Evolutionary conservation across 2,888 invertebrate genomes (phyloP), one percentile per base, ranked within the genome.

Genomic region (Shargacucullia verbasci): DNA sequence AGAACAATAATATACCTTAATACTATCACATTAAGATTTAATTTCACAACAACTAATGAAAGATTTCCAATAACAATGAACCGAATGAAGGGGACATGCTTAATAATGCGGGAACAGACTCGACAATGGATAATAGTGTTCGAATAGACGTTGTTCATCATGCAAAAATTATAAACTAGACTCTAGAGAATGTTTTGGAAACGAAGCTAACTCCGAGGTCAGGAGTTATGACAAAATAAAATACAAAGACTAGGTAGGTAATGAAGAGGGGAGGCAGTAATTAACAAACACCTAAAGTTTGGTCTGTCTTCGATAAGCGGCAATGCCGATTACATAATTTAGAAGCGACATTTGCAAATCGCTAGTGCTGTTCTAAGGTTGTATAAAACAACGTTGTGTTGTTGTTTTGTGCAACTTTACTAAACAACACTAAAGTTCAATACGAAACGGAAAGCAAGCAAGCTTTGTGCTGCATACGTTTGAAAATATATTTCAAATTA

Each of bases 1-100:
- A 44, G 48, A 65, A 70, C 40, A 67, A 59, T 56, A 35, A 55
- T 67, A 58, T 57, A 68, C 54, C 67, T 65, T 75, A 71, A 69
- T 59, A 71, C 78, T 80, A 81, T 73, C 57, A 82, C 76, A 83
- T 74, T 73, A 59, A 79, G 73, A 71, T 71, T 72, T 58, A 68
- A 71, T 63, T 67, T 68, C 65, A 78, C 78, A 85, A 78, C 79
- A 80, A 82, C 84, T 84, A 85, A 82, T 82, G 81, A 79, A 78
- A 70, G 70, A 70, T 66, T 78, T 75, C 68, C 76, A 70, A 68
- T 49, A 52, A 78, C 77, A 78, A 79, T 79, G 72, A 78, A 70
- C 80, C 77, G 77, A 79, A 86, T 85, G 84, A 78, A 77, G 80
- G 83, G 84, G 83, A 76, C 91, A 91, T 91, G 91, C 91, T 80